Percentiles rank a stretch among this genome's conserved stretches.
Evolutionary conservation across 2,888 invertebrate genomes (phyloP).

Genomic region (Pseudococcus viburni): DNA sequence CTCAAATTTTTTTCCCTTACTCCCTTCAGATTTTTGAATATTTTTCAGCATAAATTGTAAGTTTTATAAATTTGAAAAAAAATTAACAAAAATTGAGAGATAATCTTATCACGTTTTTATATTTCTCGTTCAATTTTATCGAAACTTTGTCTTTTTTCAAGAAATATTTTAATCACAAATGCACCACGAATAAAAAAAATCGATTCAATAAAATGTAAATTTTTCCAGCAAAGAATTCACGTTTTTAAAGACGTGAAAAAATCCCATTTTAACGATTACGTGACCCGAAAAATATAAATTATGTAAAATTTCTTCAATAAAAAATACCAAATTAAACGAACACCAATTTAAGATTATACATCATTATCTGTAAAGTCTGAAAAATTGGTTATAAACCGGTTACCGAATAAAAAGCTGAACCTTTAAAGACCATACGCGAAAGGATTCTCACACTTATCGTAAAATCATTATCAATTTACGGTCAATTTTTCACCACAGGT

Average conservation of each 20-base stretch:
- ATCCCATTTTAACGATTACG: background rate
- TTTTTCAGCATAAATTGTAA: too few species aligned
- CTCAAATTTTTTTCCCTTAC: too few species aligned
- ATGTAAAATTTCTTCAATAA: background rate
- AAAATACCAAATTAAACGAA: background rate
- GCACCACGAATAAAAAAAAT: background rate
- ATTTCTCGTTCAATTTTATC: background rate
- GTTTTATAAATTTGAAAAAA: too few species aligned
- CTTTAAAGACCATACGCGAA: background rate
- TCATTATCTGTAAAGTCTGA: constrained; percentile 10
- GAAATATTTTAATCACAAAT: background rate
- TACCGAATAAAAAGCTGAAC: constrained; percentile 1
- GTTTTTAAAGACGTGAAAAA: background rate
- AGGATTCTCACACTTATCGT: constrained; percentile 34
- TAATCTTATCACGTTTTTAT: background rate
- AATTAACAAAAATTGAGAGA: too few species aligned
- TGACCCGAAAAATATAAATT: constrained; percentile 6
- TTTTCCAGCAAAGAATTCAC: background rate
- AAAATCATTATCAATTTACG: background rate
- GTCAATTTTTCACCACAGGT: background rate
- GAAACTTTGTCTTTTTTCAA: background rate
- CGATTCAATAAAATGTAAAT: background rate
- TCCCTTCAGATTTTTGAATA: too few species aligned
- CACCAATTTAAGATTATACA: background rate
- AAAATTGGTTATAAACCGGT: constrained; percentile 13